Evolutionary conservation across 2,797 vertebrate species (phyloP).

Genomic region (Muraenolepis orangiensis): DNA sequence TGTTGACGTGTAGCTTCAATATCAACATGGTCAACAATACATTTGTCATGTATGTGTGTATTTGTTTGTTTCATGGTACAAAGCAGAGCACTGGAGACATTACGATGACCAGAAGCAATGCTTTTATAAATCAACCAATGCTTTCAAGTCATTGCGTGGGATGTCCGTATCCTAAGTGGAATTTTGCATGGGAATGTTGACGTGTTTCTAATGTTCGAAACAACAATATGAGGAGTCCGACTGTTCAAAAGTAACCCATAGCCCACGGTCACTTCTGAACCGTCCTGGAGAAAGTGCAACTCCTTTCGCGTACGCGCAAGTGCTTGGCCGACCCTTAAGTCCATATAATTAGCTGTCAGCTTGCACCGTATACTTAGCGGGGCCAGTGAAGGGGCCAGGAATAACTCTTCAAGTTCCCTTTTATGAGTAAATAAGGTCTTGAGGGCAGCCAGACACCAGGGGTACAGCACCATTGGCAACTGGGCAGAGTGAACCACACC

Average conservation of each 20-base stretch:
- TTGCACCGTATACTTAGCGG: slow-evolving; percentile 66
- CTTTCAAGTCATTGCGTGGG: too few species aligned
- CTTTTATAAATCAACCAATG: not conserved
- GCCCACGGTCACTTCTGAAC: not conserved
- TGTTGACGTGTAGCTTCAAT: not conserved
- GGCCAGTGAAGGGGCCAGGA: slow-evolving; percentile 59
- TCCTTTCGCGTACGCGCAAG: slow-evolving; percentile 18
- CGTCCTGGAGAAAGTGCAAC: not conserved
- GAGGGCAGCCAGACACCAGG: slow-evolving; percentile 60
- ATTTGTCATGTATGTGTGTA: not conserved
- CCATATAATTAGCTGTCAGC: slow-evolving; percentile 68
- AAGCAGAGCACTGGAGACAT: not conserved
- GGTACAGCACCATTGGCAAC: slow-evolving; percentile 29
- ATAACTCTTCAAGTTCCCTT: slow-evolving; percentile 63
- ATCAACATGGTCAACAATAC: not conserved
- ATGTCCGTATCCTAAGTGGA: too few species aligned
- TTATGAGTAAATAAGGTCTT: slow-evolving; percentile 73
- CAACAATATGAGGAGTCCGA: not conserved
- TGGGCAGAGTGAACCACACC: slow-evolving; percentile 44
- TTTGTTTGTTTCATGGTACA: not conserved
- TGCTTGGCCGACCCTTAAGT: slow-evolving; percentile 17
- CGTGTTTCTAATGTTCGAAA: not conserved
- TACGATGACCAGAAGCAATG: not conserved
- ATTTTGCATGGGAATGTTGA: not conserved
- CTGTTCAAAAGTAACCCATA: not conserved